phyloP scores from a whole-genome alignment of 1,140 invertebrate genomes.

The roundworm (Caenorhabditis elegans) region WBcel235 BX284605.5:11553001-11553500 shows the following conservation, averaged over 20 bases:
- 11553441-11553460: background rate
- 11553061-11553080: too few species aligned
- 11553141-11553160: background rate
- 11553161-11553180: background rate
- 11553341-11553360: background rate
- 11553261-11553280: background rate
- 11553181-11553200: background rate
- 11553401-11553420: background rate
- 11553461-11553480: background rate
- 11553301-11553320: background rate
- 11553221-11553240: background rate
- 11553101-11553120: too few species aligned
- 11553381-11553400: background rate
- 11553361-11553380: background rate
- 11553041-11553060: too few species aligned
- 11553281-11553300: background rate
- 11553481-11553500: background rate
- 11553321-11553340: background rate
- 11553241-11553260: conserved; percentile 6
- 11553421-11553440: background rate
- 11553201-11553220: background rate
- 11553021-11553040: too few species aligned
- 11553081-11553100: too few species aligned
- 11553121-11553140: too few species aligned
- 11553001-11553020: too few species aligned